Evolutionary conservation across 1,140 invertebrate species (phyloP).

Genomic region (honey bee (Apis mellifera)): DNA sequence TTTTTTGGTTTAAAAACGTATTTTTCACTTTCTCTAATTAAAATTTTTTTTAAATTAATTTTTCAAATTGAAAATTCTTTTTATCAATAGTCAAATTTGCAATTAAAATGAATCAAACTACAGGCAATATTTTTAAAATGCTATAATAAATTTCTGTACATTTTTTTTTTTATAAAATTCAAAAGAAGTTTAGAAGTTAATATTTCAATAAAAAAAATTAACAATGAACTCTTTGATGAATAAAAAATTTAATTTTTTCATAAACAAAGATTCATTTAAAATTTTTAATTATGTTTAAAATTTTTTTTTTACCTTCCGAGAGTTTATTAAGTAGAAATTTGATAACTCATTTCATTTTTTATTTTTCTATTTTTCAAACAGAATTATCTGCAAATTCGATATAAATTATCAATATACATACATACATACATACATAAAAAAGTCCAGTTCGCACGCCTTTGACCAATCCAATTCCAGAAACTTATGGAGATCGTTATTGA

Average conservation of each 20-base stretch:
- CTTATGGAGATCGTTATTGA: slow-evolving; percentile 19
- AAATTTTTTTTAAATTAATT: neutral
- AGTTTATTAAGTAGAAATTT: too few species aligned
- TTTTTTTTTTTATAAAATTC: too few species aligned
- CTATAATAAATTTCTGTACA: too few species aligned
- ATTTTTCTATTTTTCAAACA: neutral
- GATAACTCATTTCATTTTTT: too few species aligned
- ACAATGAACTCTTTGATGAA: too few species aligned
- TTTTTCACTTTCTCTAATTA: neutral
- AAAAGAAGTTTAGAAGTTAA: too few species aligned
- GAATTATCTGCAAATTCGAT: neutral
- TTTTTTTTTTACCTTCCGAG: neutral
- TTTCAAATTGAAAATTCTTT: neutral
- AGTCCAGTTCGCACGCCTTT: slow-evolving; percentile 50
- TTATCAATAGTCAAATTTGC: neutral
- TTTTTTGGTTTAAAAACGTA: neutral
- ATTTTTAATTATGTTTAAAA: too few species aligned
- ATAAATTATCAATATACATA: neutral
- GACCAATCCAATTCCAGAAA: slow-evolving; percentile 35
- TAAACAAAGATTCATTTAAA: too few species aligned
- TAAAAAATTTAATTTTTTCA: too few species aligned
- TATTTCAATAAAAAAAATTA: too few species aligned
- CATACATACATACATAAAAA: neutral
- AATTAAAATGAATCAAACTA: neutral
- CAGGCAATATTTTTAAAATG: neutral